Percentiles rank a stretch among this genome's conserved stretches.
Evolutionary conservation across 2,113 vertebrate species (phyloP).

Genomic region (Guaruba guarouba): DNA sequence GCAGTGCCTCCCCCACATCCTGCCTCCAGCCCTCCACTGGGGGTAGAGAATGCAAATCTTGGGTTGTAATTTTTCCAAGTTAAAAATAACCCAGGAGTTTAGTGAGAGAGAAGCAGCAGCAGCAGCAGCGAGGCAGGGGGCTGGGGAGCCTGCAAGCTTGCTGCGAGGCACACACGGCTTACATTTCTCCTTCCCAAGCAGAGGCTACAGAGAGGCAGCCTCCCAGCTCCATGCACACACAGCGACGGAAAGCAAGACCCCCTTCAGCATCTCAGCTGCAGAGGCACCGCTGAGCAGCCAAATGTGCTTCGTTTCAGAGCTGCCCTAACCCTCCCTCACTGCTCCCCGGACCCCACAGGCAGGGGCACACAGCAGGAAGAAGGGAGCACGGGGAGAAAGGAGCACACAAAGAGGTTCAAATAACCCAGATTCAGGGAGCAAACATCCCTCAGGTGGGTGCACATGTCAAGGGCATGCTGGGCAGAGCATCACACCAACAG

Average conservation of each 20-base stretch:
- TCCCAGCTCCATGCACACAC: neutral
- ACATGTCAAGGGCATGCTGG: neutral
- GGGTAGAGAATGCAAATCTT: constrained; percentile 34
- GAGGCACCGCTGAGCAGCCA: fast-evolving
- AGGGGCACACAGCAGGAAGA: too few species aligned
- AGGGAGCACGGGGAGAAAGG: neutral
- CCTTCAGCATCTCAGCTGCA: neutral
- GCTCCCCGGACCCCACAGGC: fast-evolving
- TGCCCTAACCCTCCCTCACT: neutral
- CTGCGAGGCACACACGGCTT: neutral
- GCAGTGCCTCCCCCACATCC: constrained; percentile 41
- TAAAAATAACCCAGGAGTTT: constrained; percentile 50
- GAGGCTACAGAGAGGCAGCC: neutral
- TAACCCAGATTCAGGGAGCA: neutral
- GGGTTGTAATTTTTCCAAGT: constrained; percentile 48
- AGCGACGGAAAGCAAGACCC: neutral
- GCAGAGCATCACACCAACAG: neutral
- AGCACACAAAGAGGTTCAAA: fast-evolving
- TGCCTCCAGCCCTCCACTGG: constrained; percentile 29
- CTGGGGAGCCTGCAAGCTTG: neutral
- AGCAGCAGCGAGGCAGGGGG: neutral
- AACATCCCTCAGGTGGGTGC: fast-evolving
- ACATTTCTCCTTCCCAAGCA: neutral
- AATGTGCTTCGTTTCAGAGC: neutral
- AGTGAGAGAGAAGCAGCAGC: neutral